phyloP scores from a whole-genome alignment of 2,888 invertebrate genomes.

The Gnatocerus cornutus region DNA sequence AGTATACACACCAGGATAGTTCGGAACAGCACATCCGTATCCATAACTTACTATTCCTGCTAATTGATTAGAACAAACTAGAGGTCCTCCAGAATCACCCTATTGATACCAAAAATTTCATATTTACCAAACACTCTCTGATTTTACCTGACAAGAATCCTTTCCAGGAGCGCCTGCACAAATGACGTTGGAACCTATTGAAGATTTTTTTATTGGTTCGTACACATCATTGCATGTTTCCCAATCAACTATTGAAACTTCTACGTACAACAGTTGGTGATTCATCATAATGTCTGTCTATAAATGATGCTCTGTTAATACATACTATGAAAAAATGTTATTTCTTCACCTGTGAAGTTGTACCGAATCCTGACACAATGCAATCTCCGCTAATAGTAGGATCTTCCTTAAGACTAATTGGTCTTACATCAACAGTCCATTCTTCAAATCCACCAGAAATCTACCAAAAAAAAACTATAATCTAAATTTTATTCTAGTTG shows the following conservation, averaged over 20 bases:
- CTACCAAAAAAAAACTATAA: background rate
- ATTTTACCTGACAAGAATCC: slow-evolving; percentile 37
- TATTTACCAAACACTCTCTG: background rate
- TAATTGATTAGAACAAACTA: slow-evolving; percentile 42
- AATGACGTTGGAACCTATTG: slow-evolving; percentile 3
- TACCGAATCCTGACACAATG: slow-evolving; percentile 12
- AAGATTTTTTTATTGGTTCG: background rate
- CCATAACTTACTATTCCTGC: slow-evolving; percentile 50
- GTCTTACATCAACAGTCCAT: slow-evolving; percentile 15
- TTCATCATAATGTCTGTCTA: slow-evolving; percentile 3
- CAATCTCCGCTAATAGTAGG: background rate
- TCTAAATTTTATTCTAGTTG: background rate
- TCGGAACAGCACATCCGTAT: slow-evolving; percentile 28
- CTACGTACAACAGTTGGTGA: slow-evolving; percentile 10
- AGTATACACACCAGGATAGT: slow-evolving; percentile 37
- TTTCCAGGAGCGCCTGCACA: slow-evolving; percentile 16
- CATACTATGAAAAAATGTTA: no score
- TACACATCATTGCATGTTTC: background rate
- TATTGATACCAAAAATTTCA: background rate
- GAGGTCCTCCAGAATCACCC: slow-evolving; percentile 49
- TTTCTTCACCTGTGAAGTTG: slow-evolving; percentile 1
- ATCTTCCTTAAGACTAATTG: slow-evolving; percentile 8
- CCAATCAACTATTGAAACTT: slow-evolving; percentile 11
- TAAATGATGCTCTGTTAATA: background rate
- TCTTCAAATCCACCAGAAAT: slow-evolving; percentile 5